Conservation (phyloP, 37 sponge, comb jelly and placozoan species). For the Amphimedon queenslandica region DNA sequence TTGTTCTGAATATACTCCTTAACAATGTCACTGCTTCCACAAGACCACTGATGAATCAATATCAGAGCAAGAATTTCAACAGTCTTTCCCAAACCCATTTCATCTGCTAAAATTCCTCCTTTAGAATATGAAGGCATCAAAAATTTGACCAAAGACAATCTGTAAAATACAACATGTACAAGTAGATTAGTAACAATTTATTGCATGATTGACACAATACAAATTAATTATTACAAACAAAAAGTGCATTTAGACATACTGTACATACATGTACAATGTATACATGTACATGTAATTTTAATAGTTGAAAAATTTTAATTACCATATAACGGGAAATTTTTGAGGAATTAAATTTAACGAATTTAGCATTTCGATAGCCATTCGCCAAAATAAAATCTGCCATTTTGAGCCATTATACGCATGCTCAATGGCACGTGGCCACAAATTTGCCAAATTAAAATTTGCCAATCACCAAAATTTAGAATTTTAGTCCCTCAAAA, state of each 20-base stretch:
- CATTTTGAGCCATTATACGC: too few relatives aligned
- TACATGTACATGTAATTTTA: not conserved
- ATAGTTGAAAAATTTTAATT: not conserved
- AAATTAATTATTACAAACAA: not conserved
- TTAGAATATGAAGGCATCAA: not conserved
- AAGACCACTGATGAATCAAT: slow-evolving; percentile 43
- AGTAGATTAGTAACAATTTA: too few relatives aligned
- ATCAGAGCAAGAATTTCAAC: slow-evolving; percentile 88
- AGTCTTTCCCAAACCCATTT: slow-evolving; percentile 99
- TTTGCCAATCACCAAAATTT: too few relatives aligned
- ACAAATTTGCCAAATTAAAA: too few relatives aligned
- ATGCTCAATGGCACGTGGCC: too few relatives aligned
- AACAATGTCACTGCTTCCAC: too few relatives aligned
- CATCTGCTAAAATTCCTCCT: slow-evolving; percentile 95
- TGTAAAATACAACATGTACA: slow-evolving; percentile 4
- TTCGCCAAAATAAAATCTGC: too few relatives aligned
- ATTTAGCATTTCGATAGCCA: too few relatives aligned
- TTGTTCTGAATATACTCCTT: too few relatives aligned
- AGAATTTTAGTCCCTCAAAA: too few relatives aligned
- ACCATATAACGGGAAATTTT: not conserved
- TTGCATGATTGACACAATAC: not conserved
- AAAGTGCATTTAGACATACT: not conserved
- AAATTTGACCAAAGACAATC: slow-evolving; percentile 20
- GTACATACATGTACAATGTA: not conserved
- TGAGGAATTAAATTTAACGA: too few relatives aligned